Evolutionary conservation across 2,888 invertebrate species (phyloP).

Genomic region (Leucophenga maculata): DNA sequence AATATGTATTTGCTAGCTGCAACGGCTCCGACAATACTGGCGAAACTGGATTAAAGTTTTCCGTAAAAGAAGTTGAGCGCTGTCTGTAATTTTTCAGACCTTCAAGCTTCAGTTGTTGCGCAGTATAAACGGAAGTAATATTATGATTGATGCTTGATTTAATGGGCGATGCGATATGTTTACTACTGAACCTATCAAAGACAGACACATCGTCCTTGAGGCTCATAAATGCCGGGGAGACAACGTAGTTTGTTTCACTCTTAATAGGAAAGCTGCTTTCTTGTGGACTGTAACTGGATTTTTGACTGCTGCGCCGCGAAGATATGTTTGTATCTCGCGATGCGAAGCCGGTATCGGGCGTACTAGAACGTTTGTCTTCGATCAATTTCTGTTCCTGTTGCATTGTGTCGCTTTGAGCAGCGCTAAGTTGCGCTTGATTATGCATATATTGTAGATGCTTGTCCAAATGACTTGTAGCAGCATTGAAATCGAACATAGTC

Average conservation of each 20-base stretch:
- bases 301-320: constrained; percentile 72
- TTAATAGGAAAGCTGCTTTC: constrained; percentile 64
- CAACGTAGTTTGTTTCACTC: constrained; percentile 47
- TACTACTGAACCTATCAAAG: constrained; percentile 56
- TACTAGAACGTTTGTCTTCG: constrained; percentile 71
- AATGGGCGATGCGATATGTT: constrained; percentile 65
- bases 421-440: constrained; percentile 56
- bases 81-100: constrained; percentile 66
- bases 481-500: constrained; percentile 69
- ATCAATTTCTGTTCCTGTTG: constrained; percentile 60
- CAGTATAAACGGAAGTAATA: constrained; percentile 62
- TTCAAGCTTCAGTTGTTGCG: constrained; percentile 32
- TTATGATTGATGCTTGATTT: constrained; percentile 59
- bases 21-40: constrained; percentile 66
- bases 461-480: constrained; percentile 69
- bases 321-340: constrained; percentile 71
- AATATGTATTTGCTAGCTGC: constrained; percentile 38
- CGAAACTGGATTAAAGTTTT: constrained; percentile 70
- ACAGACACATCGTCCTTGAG: constrained; percentile 57
- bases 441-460: constrained; percentile 70
- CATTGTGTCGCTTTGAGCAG: constrained; percentile 30
- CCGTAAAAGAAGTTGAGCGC: constrained; percentile 74
- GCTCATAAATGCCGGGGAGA: constrained; percentile 55
- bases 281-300: constrained; percentile 72
- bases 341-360: constrained; percentile 72